A percentile compares a stretch with the other conserved stretches of the same genome.
Evolutionary conservation across 2,888 invertebrate species (phyloP).

Genomic region (Prenolepis imparis): DNA sequence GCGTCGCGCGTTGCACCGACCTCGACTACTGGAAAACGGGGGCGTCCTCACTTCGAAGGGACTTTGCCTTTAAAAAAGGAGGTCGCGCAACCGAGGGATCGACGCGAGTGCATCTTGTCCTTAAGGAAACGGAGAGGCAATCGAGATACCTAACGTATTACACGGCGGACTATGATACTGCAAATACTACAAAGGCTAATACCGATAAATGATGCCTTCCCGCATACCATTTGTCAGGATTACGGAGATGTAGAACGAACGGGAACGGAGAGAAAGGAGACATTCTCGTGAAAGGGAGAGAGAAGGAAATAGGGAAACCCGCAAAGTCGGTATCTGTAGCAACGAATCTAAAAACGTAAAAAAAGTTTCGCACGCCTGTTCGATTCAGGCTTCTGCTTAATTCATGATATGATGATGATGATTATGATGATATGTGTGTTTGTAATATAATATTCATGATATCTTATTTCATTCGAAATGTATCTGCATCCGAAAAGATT

Average conservation of each 20-base stretch:
- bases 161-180: constrained; percentile 56
- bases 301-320: not conserved
- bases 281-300: not conserved
- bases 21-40: constrained; percentile 27
- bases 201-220: constrained; percentile 68
- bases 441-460: not conserved
- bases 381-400: not conserved
- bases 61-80: constrained; percentile 40
- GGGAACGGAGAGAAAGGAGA: not conserved
- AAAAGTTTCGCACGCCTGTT: not conserved
- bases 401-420: not conserved
- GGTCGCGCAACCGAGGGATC: constrained; percentile 35
- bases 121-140: not conserved
- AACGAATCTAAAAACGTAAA: not conserved
- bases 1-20: not conserved
- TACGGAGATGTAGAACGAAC: constrained; percentile 34
- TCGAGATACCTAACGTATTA: constrained; percentile 60
- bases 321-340: not conserved
- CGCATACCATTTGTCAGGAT: constrained; percentile 65
- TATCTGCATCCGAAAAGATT: not conserved
- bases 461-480: not conserved
- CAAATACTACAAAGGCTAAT: constrained; percentile 68
- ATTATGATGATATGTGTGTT: not conserved
- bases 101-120: constrained; percentile 37
- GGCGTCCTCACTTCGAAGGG: constrained; percentile 24